Evolutionary conservation across 2,888 invertebrate species (phyloP), one percentile per base, ranked within the genome.

Genomic region (Conus canariensis): DNA sequence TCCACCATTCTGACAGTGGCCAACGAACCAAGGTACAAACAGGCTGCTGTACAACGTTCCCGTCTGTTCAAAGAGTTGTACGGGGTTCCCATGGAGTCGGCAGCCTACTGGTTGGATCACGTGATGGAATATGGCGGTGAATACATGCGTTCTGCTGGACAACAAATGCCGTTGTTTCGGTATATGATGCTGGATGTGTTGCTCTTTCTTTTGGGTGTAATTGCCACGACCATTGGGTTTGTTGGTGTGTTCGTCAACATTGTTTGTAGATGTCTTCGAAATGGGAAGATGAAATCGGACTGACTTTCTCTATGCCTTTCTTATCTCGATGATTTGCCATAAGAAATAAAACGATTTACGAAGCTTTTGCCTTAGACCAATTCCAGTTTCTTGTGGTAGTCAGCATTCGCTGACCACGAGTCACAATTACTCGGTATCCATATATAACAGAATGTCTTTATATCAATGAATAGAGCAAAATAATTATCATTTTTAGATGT

Each of bases 81-180:
- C 30, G 89, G 90, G 56, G 70, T 90, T 56, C 93, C 95, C 12
- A 60, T 85, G 58, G 91, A 93, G 64, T 90, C 93, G 64, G 94
- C 93, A 12, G 93, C 92, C 4, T 93, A 90, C 87, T 94, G 94
- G 94, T 90, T 94, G 25, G 94, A 94, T 87, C 93, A 94, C 88
- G 93, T 94, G 83, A 90, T 94, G 16, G 91, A 93, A 90, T 93
- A 93, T 92, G 95, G 94, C 10, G 93, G 93, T 14, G 90, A 86
- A 14, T 93, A 94, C 88, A 88, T 95, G 82, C 91, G 92, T 22
- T 92, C 94, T 5, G n/a, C 91, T 30, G 92, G 91, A 2, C 89
- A 92, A 67, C 90, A 93, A 77, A 90, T 94, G 91, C 93, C 93
- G 7, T 91, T 92, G 91, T 93, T 93, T 77, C 92, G 93, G 64